Percentiles rank a stretch among this genome's conserved stretches.
phyloP scores from a whole-genome alignment of 2,888 invertebrate species.

The Gastracanthus pulcherrimus region DNA sequence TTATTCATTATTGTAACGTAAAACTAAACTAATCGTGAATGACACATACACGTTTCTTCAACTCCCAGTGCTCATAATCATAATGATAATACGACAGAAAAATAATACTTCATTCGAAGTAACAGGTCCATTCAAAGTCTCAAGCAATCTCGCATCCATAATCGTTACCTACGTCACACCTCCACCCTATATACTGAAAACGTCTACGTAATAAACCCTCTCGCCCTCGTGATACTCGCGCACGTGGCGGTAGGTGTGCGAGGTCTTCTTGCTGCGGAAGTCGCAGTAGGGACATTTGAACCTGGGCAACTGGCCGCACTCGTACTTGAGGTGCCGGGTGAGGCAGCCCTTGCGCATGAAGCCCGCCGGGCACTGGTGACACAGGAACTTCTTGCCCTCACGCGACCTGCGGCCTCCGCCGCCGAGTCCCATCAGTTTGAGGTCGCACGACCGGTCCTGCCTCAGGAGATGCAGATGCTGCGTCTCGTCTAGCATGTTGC shows the following conservation, averaged over 20 bases:
- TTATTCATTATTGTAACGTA: too few relatives aligned
- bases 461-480: too few relatives aligned
- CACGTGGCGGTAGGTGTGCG: conserved; percentile 60
- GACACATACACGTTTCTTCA: too few relatives aligned
- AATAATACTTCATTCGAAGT: too few relatives aligned
- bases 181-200: not conserved
- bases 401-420: not conserved
- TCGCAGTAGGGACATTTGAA: conserved; percentile 62
- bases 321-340: conserved; percentile 70
- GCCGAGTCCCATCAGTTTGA: not conserved
- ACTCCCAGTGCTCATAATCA: too few relatives aligned
- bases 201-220: conserved; percentile 25
- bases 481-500: not conserved
- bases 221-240: conserved; percentile 32
- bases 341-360: conserved; percentile 30
- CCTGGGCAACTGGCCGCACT: conserved; percentile 68
- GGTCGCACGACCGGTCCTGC: not conserved
- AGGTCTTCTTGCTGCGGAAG: conserved; percentile 59
- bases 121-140: too few relatives aligned
- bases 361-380: conserved; percentile 37
- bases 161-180: not conserved
- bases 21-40: too few relatives aligned
- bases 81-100: too few relatives aligned
- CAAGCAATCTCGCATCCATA: too few relatives aligned
- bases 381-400: conserved; percentile 34